Evolutionary conservation across 2,113 vertebrate genomes (phyloP), one percentile per base, ranked within the genome.

Genomic region (Marcusenius ussheri): DNA sequence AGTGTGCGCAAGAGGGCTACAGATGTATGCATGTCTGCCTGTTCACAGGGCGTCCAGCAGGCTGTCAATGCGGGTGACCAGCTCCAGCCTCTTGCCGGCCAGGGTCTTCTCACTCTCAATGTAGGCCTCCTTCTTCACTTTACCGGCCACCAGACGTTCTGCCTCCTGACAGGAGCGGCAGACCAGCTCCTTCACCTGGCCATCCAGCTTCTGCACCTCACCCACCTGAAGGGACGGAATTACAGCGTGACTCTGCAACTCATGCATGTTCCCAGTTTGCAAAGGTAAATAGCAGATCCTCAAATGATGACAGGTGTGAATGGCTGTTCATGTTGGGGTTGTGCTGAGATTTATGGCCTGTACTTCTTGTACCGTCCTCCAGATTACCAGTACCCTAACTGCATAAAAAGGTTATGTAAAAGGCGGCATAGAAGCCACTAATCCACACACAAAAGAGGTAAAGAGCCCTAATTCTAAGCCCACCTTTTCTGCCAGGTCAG

Each of bases 61-160:
- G 94, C 97, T 97, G 95, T 99, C 98, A 0, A 99, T 97, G 94
- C 97, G 98, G 91, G 95, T 91, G 91, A 99, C 95, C 86, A 99
- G 95, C 93, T 99, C 98, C 92, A 98, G 98, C 35, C 98, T 97
- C 95, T 96, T 98, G 93, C 92, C 92, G 8, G 95, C 95, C 93
- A 98, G 96, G 66, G 94, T 95, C 95, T 98, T 99, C 93, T 99
- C 98, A 0, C 96, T 98, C 91, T 99, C 97, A 0, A 99, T 95
- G 94, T 99, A 99, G 0, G 97, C 96, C 91, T 99, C 98, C 93
- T 98, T 99, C 96, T 99, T 99, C 62, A 99, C 96, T 92, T 99
- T 99, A 35, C 98, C 98, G 0, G 97, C 97, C 53, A 99, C 98
- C 93, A 99, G 95, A 4, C 98, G 96, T 93, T 99, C 98, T 0